Evolutionary conservation across 2,113 vertebrate genomes (phyloP).

Genomic region (Mustelus asterias): DNA sequence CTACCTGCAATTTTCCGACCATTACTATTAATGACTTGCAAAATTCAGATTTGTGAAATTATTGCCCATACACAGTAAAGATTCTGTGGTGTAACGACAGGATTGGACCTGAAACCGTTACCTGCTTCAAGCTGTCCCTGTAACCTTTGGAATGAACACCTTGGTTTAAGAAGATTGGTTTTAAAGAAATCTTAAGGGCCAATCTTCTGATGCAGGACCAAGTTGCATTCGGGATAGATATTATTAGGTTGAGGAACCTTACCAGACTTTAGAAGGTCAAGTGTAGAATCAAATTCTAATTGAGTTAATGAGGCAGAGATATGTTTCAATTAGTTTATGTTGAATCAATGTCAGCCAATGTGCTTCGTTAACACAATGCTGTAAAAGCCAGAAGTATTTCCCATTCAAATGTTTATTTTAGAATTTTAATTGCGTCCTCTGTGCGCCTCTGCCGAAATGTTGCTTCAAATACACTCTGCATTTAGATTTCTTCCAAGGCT

Average conservation of each 20-base stretch:
- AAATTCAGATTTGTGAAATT: neutral
- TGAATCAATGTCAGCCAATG: constrained; percentile 25
- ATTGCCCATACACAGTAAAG: neutral
- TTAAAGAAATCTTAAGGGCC: neutral
- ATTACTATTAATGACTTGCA: neutral
- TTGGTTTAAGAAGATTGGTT: neutral
- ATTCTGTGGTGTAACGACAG: neutral
- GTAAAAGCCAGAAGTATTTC: neutral
- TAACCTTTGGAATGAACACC: neutral
- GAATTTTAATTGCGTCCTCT: constrained; percentile 18
- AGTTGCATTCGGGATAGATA: neutral
- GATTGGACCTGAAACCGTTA: neutral
- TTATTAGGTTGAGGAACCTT: constrained; percentile 10
- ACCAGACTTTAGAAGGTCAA: constrained; percentile 22
- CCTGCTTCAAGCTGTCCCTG: neutral
- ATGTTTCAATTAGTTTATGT: constrained; percentile 23
- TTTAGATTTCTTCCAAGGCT: neutral
- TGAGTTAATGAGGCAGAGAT: constrained; percentile 1
- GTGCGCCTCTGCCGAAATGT: neutral
- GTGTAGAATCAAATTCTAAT: constrained; percentile 3
- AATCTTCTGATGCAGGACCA: neutral
- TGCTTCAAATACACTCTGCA: constrained; percentile 14
- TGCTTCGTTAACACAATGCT: neutral
- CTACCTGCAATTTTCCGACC: neutral
- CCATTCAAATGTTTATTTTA: neutral